Evolutionary conservation across 1,140 invertebrate species (phyloP).

Genomic region (Bombus huntii): DNA sequence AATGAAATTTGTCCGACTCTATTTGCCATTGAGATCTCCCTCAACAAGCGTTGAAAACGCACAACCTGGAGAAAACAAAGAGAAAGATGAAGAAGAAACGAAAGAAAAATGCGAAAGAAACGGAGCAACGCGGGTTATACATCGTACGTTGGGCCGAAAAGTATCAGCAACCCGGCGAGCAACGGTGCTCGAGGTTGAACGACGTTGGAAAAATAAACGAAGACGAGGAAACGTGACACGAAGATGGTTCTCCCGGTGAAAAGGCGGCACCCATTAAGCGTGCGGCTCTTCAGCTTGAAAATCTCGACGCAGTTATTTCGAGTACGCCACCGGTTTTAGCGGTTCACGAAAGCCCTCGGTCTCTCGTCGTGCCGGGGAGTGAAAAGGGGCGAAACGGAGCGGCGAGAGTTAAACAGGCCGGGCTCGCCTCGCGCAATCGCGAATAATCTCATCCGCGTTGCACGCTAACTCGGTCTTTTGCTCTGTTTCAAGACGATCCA

Average conservation of each 20-base stretch:
- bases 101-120: neutral
- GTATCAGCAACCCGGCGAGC: neutral
- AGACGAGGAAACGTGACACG: neutral
- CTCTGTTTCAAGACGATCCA: conserved; percentile 33
- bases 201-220: conserved; percentile 15
- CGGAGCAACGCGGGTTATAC: neutral
- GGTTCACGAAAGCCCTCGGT: neutral
- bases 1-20: too few relatives aligned
- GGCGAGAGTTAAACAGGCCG: conserved; percentile 3
- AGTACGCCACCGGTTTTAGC: neutral
- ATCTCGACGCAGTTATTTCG: conserved; percentile 44
- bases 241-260: neutral
- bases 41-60: too few relatives aligned
- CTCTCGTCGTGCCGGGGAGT: too few relatives aligned
- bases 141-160: neutral
- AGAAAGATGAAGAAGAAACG: neutral
- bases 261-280: conserved; percentile 22
- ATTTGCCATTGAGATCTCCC: too few relatives aligned
- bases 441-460: conserved; percentile 36
- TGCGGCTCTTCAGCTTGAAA: conserved; percentile 29
- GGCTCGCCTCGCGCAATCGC: neutral
- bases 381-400: neutral
- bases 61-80: too few relatives aligned
- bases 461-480: neutral
- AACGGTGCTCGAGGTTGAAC: neutral